Conservation (phyloP, 2,113 vertebrate species). For the Rhea pennata region DNA sequence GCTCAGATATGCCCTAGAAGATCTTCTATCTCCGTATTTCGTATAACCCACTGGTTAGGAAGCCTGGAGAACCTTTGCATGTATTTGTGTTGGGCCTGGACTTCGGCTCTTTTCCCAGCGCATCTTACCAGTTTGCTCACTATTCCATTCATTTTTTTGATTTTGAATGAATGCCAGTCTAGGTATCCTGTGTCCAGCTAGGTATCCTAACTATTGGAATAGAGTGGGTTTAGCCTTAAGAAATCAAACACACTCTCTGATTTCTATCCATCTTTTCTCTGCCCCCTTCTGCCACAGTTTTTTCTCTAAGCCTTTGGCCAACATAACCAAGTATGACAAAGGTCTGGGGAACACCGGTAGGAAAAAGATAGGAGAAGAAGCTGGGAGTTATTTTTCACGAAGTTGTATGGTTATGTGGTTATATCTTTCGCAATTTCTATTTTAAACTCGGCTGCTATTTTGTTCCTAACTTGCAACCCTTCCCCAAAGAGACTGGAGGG, state of each 20-base stretch:
- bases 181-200: not conserved
- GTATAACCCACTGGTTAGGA: not conserved
- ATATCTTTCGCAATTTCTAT: not conserved
- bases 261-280: not conserved
- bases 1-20: not conserved
- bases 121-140: not conserved
- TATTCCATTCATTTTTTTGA: not conserved
- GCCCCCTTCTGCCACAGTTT: not conserved
- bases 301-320: not conserved
- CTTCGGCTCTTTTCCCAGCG: not conserved
- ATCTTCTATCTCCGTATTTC: not conserved
- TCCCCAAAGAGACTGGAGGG: not conserved
- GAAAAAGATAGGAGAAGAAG: not conserved
- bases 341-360: not conserved
- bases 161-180: not conserved
- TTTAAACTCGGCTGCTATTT: not conserved
- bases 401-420: not conserved
- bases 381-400: not conserved
- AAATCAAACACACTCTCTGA: not conserved
- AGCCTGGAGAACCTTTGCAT: rapidly evolving
- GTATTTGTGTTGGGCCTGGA: rapidly evolving
- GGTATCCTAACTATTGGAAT: not conserved
- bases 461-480: not conserved
- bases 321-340: not conserved
- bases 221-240: not conserved